Evolutionary conservation across 2,888 invertebrate genomes (phyloP), one percentile per base, ranked within the genome.

Genomic region (Stenotaenia linearis): DNA sequence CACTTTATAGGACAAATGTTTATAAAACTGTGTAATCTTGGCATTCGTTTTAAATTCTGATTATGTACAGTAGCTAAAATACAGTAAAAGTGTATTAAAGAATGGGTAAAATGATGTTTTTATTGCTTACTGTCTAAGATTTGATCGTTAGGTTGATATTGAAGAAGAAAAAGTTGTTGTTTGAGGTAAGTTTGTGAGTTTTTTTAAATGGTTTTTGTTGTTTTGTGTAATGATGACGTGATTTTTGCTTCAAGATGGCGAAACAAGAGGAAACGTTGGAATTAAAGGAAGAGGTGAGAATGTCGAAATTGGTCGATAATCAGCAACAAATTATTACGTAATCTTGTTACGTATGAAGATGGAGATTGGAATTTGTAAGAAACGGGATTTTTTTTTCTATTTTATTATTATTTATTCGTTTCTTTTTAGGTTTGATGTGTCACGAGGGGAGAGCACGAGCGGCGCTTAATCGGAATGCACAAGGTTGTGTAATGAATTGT

Each of bases 291-390:
- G 83, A 82, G 3, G 61, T 80, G 15, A 79, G 81, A 76, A 79
- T 82, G 35, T 80, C 82, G 15, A 77, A 78, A 50, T 79, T 83
- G 21, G 82, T 81, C 28, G 77, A 79, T 25, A 30, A 32, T 32
- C 80, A 82, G 79, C 80, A 82, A 21, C 81, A 83, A 78, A 81
- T 83, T 25, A 82, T 83, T 10, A 82, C 82, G 78, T 82, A 82
- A 15, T 82, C 82, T 45, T 79, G 81, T 79, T 23, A 75, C 50
- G 23, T 79, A 80, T 18, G 79, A 79, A 32, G 75, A 77, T 15
- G 40, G 5, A 18, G 35, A 77, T 10, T 77, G 77, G 77, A 77
- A 37, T 37, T 15, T 37, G 77, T 77, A 35, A 15, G 37, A n/a
- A n/a, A n/a, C n/a, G n/a, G n/a, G n/a, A n/a, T n/a, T n/a, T n/a